Evolutionary conservation across 2,888 invertebrate genomes (phyloP), one percentile per base, ranked within the genome.

Genomic region (Andrena camellia): DNA sequence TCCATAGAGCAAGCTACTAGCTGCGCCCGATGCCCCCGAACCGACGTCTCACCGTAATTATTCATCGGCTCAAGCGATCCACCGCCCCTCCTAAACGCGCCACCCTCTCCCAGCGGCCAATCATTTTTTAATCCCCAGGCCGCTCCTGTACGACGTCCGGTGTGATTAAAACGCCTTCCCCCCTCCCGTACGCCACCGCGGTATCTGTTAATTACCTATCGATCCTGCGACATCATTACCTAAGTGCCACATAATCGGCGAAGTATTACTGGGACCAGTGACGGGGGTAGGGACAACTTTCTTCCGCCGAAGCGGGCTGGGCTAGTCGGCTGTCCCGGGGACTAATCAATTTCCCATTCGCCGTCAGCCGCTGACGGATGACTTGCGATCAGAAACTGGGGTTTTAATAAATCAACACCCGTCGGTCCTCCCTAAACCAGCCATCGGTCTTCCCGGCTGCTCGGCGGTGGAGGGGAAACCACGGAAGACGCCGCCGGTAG

Each of bases 281-380:
- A 8, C 17, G 68, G 33, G 7, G 26, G 31, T 31, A 26, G 59
- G 63, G 57, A 68, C 67, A 62, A 74, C 68, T 52, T 78, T 72
- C 33, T 67, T 74, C 66, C 50, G 78, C 33, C 63, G 48, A 20
- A 8, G 2, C 17, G 13, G 17, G 42, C 13, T 10, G 48, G 20
- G 57, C 57, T 10, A 42, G 4, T 4, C 1, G 50, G 70, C 54
- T 63, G 68, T 69, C 67, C 71, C 59, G 62, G 31, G 57, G 69
- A 74, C 88, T 87, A 87, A 88, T 88, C 88, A 88, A 88, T 88
- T 88, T 88, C 72, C 87, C 83, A 88, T 88, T 88, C 88, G 66
- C 72, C 70, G 75, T 81, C 76, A 62, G n/a, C 72, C 63, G 35
- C 50, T 87, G 87, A 88, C 81, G 86, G 87, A 88, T 87, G 87